A percentile compares a stretch with the other conserved stretches of the same genome.
phyloP scores from a whole-genome alignment of 53 echinoderm and acorn worm genomes.

The Mesocentrotus franciscanus region DNA sequence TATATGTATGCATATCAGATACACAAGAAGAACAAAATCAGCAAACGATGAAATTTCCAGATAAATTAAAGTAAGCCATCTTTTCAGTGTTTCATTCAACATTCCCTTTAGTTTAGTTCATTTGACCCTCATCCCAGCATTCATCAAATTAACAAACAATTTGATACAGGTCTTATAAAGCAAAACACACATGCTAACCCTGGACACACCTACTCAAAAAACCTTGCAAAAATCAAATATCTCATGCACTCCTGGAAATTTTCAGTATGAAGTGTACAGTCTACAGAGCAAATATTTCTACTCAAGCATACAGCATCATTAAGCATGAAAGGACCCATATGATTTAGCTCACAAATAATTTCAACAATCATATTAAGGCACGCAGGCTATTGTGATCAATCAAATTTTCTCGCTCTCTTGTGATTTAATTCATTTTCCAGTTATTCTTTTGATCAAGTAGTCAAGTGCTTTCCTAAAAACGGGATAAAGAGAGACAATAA shows the following conservation, averaged over 20 bases:
- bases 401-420: not conserved
- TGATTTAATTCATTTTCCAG: not conserved
- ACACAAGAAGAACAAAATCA: too few species aligned
- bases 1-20: too few species aligned
- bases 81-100: not conserved
- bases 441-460: not conserved
- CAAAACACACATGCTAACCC: not conserved
- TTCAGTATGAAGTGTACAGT: not conserved
- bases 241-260: not conserved
- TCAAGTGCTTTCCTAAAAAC: not conserved
- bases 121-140: not conserved
- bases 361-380: not conserved
- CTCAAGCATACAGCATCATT: not conserved
- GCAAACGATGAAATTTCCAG: not conserved
- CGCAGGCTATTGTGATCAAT: not conserved
- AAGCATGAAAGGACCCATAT: not conserved
- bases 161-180: not conserved
- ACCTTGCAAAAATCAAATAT: not conserved
- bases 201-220: not conserved
- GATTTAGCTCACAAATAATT: not conserved
- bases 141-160: not conserved
- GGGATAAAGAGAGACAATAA: not conserved
- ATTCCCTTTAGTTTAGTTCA: not conserved
- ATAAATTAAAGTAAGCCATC: not conserved
- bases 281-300: not conserved